Conservation (phyloP, 1,140 invertebrate species). For the Trissolcus basalis region DNA sequence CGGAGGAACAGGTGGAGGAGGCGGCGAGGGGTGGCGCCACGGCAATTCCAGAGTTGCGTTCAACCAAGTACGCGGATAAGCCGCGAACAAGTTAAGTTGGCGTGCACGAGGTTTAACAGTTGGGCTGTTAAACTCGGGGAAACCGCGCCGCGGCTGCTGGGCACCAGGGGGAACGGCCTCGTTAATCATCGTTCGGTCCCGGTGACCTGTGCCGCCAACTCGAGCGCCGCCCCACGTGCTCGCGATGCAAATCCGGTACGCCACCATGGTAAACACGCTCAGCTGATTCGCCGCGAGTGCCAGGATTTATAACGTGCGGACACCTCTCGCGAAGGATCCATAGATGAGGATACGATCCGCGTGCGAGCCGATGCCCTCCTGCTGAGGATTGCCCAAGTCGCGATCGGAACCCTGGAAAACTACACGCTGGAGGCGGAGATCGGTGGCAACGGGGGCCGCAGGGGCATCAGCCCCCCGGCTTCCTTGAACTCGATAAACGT, state of each 20-base stretch:
- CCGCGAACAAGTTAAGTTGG: slow-evolving; percentile 64
- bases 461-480: slow-evolving; percentile 68
- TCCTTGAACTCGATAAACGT: slow-evolving; percentile 72
- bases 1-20: slow-evolving; percentile 59
- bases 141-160: slow-evolving; percentile 11
- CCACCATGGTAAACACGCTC: slow-evolving; percentile 28
- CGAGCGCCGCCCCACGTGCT: slow-evolving; percentile 22
- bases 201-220: slow-evolving; percentile 5
- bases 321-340: neutral
- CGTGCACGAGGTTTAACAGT: slow-evolving; percentile 64
- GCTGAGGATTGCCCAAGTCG: neutral
- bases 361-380: neutral
- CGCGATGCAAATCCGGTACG: slow-evolving; percentile 23
- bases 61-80: slow-evolving; percentile 71
- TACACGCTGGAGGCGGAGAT: slow-evolving; percentile 73
- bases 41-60: slow-evolving; percentile 73
- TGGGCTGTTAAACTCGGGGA: slow-evolving; percentile 28
- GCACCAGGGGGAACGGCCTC: slow-evolving; percentile 6
- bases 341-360: neutral
- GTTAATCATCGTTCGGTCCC: slow-evolving; percentile 13
- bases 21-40: slow-evolving; percentile 73
- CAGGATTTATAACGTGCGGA: neutral
- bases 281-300: slow-evolving; percentile 34
- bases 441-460: slow-evolving; percentile 67
- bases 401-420: slow-evolving; percentile 41